Percentiles rank a stretch among this genome's conserved stretches.
phyloP scores from a whole-genome alignment of 2,113 vertebrate species.

The Lanius ludovicianus region DNA sequence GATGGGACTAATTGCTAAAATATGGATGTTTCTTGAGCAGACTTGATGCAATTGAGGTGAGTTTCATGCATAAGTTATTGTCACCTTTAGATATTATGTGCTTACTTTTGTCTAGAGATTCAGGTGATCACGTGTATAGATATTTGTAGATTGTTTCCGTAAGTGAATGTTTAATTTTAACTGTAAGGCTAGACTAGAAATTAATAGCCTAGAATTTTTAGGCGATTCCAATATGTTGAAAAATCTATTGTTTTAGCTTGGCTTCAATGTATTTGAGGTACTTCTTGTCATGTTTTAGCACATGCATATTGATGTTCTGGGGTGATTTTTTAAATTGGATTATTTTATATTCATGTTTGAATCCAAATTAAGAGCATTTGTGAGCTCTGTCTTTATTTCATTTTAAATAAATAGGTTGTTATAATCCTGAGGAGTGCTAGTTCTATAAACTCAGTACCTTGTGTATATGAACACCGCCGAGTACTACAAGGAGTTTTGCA shows the following conservation, averaged over 20 bases:
- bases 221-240: neutral
- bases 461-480: accelerated
- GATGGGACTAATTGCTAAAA: neutral
- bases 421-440: neutral
- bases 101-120: neutral
- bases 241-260: neutral
- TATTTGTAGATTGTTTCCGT: neutral
- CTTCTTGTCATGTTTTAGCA: neutral
- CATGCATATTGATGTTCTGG: neutral
- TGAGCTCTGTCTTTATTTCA: neutral
- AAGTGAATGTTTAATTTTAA: neutral
- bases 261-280: neutral
- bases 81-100: neutral
- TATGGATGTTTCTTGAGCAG: neutral
- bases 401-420: neutral
- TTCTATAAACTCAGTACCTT: neutral
- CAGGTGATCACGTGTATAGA: neutral
- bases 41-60: neutral
- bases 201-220: neutral
- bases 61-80: neutral
- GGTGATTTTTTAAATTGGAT: neutral
- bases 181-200: neutral
- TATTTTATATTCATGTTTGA: neutral
- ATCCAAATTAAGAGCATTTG: neutral
- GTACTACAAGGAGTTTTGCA: neutral